These are phyloP conservation scores for Amblyjoppa fuscipennis DNA, from an alignment of 2,888 invertebrate species.

Conservation along the genomic window DNA sequence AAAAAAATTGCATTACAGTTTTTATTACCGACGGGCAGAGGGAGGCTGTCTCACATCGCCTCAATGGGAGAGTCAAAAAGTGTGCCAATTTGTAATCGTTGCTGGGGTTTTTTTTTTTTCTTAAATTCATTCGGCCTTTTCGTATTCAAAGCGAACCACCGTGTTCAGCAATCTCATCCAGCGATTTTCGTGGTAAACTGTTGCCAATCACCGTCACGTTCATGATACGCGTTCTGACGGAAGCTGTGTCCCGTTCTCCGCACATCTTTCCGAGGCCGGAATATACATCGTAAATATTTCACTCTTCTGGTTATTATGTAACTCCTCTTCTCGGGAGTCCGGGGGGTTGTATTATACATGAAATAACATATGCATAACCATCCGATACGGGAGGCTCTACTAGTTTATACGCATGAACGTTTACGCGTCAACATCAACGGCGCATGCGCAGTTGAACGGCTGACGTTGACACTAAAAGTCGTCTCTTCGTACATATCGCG, in stretches of 20 bases:
- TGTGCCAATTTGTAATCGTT: no score
- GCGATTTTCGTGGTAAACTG: neutral
- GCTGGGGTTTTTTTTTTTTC: no score
- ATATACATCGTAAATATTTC: conserved; percentile 9
- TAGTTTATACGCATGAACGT: neutral
- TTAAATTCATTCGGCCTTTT: no score
- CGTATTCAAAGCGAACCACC: no score
- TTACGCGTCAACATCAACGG: neutral
- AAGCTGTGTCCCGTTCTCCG: neutral
- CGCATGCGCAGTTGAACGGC: neutral
- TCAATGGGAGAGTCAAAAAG: no score
- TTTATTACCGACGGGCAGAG: no score
- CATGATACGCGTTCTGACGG: neutral
- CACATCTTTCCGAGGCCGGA: neutral
- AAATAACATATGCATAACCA: conserved; percentile 1
- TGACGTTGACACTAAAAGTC: neutral
- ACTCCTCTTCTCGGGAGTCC: neutral
- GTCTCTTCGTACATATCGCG: neutral
- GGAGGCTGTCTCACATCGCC: no score
- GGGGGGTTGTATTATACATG: neutral
- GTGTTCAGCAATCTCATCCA: no score
- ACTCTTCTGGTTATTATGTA: neutral
- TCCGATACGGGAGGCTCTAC: neutral
- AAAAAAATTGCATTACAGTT: no score
- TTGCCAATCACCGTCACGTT: conserved; percentile 18